phyloP scores from a whole-genome alignment of 2,113 vertebrate genomes.

The Aix galericulata region DNA sequence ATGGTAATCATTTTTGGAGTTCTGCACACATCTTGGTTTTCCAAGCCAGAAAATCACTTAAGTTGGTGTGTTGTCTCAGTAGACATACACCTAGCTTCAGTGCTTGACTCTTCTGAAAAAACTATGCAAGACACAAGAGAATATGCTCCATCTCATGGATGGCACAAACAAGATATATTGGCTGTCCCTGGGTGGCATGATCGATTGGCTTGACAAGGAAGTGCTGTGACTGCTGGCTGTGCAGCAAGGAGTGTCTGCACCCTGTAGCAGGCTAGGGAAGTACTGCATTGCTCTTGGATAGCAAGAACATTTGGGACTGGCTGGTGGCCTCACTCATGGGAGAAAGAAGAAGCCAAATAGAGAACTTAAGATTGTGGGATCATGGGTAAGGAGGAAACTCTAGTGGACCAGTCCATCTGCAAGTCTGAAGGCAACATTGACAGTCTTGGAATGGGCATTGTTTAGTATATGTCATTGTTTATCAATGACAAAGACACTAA shows the following conservation, averaged over 20 bases:
- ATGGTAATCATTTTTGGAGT: not conserved
- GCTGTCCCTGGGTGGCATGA: rapidly evolving
- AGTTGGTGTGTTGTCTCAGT: not conserved
- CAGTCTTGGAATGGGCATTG: no score
- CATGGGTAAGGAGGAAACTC: no score
- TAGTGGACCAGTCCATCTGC: no score
- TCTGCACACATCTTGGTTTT: not conserved
- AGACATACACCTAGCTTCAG: rapidly evolving
- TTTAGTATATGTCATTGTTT: no score
- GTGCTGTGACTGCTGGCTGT: rapidly evolving
- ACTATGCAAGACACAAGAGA: not conserved
- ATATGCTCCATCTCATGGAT: not conserved
- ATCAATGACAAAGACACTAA: no score
- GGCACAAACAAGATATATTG: not conserved
- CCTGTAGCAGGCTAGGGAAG: not conserved
- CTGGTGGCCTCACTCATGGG: no score
- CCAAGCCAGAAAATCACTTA: not conserved
- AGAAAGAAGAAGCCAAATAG: no score
- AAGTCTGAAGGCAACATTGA: no score
- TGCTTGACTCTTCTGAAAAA: rapidly evolving
- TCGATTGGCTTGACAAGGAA: not conserved
- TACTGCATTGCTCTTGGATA: rapidly evolving
- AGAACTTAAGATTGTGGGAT: no score
- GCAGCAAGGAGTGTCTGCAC: no score
- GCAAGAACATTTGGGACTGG: no score